phyloP scores from a whole-genome alignment of 2,888 invertebrate species.

The Papilio elwesi region DNA sequence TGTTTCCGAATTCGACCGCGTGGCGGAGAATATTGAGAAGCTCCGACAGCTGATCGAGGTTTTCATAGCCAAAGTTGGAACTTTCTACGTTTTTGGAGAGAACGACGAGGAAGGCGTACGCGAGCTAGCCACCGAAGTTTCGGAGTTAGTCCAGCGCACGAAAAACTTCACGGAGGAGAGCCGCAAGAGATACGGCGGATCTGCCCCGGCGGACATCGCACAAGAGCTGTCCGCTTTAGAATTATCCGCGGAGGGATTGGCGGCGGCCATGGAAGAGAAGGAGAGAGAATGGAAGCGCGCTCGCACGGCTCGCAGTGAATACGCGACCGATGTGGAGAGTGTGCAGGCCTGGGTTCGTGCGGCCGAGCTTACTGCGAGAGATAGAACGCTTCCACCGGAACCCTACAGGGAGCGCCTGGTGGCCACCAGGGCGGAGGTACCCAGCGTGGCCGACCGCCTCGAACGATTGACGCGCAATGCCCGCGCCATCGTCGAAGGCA shows the following conservation, averaged over 20 bases:
- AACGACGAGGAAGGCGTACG: conserved; percentile 87
- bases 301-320: conserved; percentile 91
- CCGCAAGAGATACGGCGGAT: conserved; percentile 85
- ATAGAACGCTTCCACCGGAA: conserved; percentile 90
- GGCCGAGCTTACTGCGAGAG: conserved; percentile 92
- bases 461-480: conserved; percentile 92
- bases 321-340: conserved; percentile 90
- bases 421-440: conserved; percentile 90
- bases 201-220: conserved; percentile 90
- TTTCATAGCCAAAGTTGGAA: conserved; percentile 86
- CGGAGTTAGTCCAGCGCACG: conserved; percentile 82
- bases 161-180: conserved; percentile 85
- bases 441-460: conserved; percentile 88
- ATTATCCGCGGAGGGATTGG: conserved; percentile 90
- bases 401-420: conserved; percentile 90
- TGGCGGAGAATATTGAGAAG: conserved; percentile 88
- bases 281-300: conserved; percentile 94
- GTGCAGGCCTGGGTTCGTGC: conserved; percentile 93
- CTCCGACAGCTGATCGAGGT: conserved; percentile 88
- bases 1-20: conserved; percentile 89
- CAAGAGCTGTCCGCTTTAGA: conserved; percentile 93
- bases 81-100: conserved; percentile 91
- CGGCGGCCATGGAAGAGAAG: conserved; percentile 93
- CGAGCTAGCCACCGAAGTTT: conserved; percentile 83
- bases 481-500: conserved; percentile 90